Conservation (phyloP, 1,140 invertebrate species). For the Aphaenogaster ashmeadi region DNA sequence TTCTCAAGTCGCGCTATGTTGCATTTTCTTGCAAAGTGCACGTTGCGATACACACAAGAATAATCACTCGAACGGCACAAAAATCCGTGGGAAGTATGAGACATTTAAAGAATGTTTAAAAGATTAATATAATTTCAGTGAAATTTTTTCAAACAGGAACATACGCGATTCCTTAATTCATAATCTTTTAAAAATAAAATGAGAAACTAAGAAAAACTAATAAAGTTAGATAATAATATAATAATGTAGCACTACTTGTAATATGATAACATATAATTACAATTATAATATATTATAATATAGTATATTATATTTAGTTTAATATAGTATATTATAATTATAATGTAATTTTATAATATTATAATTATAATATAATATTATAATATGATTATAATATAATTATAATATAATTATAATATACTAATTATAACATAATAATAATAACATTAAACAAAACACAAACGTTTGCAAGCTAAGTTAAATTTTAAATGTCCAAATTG, state of each 20-base stretch:
- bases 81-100: neutral
- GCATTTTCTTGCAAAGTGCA: slow-evolving; percentile 36
- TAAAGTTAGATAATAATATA: neutral
- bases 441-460: too few relatives aligned
- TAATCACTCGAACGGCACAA: neutral
- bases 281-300: too few relatives aligned
- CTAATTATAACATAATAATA: too few relatives aligned
- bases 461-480: too few relatives aligned
- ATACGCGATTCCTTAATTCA: neutral
- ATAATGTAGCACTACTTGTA: neutral
- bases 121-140: neutral
- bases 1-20: slow-evolving; percentile 57
- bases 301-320: too few relatives aligned
- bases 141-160: neutral
- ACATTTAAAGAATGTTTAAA: neutral
- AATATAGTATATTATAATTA: too few relatives aligned
- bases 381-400: neutral
- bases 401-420: too few relatives aligned
- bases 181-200: neutral
- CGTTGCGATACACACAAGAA: neutral
- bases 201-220: neutral
- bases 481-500: too few relatives aligned
- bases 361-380: neutral
- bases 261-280: too few relatives aligned
- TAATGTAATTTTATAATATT: too few relatives aligned